These are phyloP conservation scores for Halcyon badia DNA, from an alignment of 2,797 vertebrate species.

Conservation along the genomic window DNA sequence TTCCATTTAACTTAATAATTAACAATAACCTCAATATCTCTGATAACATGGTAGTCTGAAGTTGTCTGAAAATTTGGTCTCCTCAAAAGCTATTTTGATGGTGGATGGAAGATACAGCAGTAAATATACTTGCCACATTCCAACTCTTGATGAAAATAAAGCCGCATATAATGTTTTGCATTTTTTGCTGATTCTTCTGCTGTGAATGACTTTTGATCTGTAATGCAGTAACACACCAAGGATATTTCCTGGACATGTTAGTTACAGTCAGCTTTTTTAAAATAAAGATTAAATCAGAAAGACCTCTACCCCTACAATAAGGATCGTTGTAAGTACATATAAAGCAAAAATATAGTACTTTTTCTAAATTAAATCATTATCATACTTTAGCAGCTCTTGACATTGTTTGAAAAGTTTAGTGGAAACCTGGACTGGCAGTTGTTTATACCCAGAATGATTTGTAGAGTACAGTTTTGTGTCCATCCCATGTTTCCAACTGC, in stretches of 20 bases:
- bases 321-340: neutral
- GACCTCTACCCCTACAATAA: neutral
- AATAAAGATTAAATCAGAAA: neutral
- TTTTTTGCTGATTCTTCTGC: neutral
- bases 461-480: neutral
- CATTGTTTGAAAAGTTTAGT: neutral
- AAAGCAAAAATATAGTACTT: neutral
- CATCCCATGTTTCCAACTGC: neutral
- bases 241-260: neutral
- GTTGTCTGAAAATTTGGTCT: neutral
- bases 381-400: neutral
- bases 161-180: neutral
- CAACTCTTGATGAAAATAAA: neutral
- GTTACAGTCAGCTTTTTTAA: neutral
- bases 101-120: neutral
- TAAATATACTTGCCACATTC: neutral
- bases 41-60: neutral
- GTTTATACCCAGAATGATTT: neutral
- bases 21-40: neutral
- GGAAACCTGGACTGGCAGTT: neutral
- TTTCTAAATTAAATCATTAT: neutral
- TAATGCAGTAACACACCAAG: neutral
- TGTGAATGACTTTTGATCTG: neutral
- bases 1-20: neutral
- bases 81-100: neutral